phyloP scores from a whole-genome alignment of 2,113 vertebrate genomes.

The Lathamus discolor region DNA sequence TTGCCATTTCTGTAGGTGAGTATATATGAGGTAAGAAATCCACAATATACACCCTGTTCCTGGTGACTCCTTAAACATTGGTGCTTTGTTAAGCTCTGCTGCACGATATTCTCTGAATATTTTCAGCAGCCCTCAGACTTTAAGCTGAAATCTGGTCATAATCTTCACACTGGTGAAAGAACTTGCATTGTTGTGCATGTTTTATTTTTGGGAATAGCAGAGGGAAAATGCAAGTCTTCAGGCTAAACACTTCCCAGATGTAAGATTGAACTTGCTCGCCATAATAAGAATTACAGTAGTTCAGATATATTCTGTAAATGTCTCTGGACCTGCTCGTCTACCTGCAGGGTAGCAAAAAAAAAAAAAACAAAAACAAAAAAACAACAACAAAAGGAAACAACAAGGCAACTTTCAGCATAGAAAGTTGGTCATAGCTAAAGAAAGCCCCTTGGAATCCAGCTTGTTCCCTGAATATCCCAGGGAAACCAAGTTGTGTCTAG shows the following conservation, averaged over 20 bases:
- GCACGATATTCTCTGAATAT: not conserved
- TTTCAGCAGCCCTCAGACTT: not conserved
- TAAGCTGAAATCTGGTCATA: not conserved
- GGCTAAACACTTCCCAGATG: not conserved
- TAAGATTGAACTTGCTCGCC: not conserved
- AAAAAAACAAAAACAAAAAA: not conserved
- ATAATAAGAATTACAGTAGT: not conserved
- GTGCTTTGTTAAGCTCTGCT: not conserved
- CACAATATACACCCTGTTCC: not conserved
- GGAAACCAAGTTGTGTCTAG: not conserved
- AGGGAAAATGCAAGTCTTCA: not conserved
- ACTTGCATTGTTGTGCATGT: not conserved
- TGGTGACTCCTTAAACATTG: not conserved
- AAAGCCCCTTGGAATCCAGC: not conserved
- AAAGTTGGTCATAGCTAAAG: not conserved
- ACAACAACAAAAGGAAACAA: not conserved
- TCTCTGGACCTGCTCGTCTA: slow-evolving; percentile 16
- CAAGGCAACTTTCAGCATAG: not conserved
- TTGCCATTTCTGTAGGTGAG: not conserved
- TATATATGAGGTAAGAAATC: not conserved
- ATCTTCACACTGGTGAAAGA: not conserved
- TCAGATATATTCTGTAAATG: slow-evolving; percentile 5
- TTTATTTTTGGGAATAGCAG: not conserved
- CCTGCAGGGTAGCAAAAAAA: not conserved
- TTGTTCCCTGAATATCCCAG: not conserved